Evolutionary conservation across 1,140 invertebrate genomes (phyloP).

Genomic region (Drosophila ficusphila): DNA sequence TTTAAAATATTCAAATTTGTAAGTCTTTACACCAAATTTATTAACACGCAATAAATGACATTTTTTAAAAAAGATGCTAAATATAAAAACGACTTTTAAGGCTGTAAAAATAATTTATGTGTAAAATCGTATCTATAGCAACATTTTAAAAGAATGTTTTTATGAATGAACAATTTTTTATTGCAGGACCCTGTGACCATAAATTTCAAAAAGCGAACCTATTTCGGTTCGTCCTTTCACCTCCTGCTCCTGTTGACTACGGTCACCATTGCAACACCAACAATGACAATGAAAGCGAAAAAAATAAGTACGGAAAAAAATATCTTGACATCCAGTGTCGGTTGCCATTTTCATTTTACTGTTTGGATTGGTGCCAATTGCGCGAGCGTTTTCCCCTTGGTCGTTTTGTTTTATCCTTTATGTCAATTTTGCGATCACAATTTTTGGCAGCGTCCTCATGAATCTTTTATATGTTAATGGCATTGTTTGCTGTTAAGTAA

Average conservation of each 20-base stretch:
- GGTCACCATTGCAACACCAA: constrained; percentile 45
- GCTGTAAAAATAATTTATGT: too few relatives aligned
- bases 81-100: too few relatives aligned
- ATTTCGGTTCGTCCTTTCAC: constrained; percentile 35
- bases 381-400: constrained; percentile 29
- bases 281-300: constrained; percentile 7
- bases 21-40: too few relatives aligned
- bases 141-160: too few relatives aligned
- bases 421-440: constrained; percentile 44
- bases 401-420: constrained; percentile 34
- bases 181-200: constrained; percentile 26
- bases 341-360: constrained; percentile 62
- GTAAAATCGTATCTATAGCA: too few relatives aligned
- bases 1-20: too few relatives aligned
- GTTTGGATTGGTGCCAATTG: constrained; percentile 63
- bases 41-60: too few relatives aligned
- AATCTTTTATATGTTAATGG: constrained; percentile 55
- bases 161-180: neutral
- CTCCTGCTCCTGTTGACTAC: constrained; percentile 40
- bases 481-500: neutral
- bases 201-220: constrained; percentile 37
- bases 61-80: too few relatives aligned
- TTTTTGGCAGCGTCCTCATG: constrained; percentile 30
- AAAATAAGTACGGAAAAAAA: constrained; percentile 42
- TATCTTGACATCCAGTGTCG: constrained; percentile 65